A percentile compares a stretch with the other conserved stretches of the same genome.
phyloP scores from a whole-genome alignment of 2,797 vertebrate genomes.

The Leptodactylus fallax region DNA sequence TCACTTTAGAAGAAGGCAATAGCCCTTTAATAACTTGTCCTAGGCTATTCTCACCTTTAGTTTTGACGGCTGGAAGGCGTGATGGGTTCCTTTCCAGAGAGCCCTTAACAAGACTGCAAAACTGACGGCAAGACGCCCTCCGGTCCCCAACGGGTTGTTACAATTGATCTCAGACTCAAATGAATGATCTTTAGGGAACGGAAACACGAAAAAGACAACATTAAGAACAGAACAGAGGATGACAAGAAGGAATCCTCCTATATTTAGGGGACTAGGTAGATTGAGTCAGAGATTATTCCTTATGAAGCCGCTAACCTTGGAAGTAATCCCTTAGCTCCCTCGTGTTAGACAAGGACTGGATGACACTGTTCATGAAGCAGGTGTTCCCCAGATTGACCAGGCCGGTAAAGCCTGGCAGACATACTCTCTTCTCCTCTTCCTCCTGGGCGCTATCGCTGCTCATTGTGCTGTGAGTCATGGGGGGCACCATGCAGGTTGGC shows the following conservation, averaged over 20 bases:
- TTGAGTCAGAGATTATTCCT: not conserved
- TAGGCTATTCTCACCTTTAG: constrained; percentile 83
- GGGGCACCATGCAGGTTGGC: constrained; percentile 97
- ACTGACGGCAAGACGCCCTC: constrained; percentile 91
- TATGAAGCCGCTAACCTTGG: constrained; percentile 81
- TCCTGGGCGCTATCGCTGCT: constrained; percentile 85
- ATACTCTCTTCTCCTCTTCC: constrained; percentile 96
- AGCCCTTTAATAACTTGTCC: not conserved
- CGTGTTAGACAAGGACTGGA: constrained; percentile 97
- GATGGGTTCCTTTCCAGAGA: constrained; percentile 97
- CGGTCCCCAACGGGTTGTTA: constrained; percentile 93
- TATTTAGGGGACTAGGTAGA: too few relatives aligned
- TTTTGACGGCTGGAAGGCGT: constrained; percentile 97
- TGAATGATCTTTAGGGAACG: constrained; percentile 80
- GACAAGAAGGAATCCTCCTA: not conserved
- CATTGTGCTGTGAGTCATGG: constrained; percentile 90
- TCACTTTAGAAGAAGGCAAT: not conserved
- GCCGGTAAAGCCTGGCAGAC: constrained; percentile 94
- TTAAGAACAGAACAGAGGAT: not conserved
- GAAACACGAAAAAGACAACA: not conserved
- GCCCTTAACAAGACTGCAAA: constrained; percentile 94
- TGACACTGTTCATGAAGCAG: constrained; percentile 99
- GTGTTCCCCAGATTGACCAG: constrained; percentile 98
- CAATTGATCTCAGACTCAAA: constrained; percentile 98
- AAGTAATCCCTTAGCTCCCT: constrained; percentile 97